phyloP scores from a whole-genome alignment of 2,113 vertebrate species.

The Cololabis saira region DNA sequence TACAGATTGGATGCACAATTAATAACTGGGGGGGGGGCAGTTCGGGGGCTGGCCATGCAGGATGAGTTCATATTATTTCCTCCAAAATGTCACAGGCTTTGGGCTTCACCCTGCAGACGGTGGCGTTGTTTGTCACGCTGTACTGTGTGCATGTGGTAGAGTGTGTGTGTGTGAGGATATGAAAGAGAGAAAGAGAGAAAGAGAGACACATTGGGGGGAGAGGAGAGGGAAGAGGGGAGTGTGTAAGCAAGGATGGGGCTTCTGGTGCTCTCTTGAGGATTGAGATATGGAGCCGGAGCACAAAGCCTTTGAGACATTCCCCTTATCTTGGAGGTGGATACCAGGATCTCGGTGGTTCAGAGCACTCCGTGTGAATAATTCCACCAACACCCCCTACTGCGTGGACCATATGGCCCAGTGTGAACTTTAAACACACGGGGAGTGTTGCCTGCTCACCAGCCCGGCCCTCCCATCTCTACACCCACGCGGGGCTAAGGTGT shows the following conservation, averaged over 20 bases:
- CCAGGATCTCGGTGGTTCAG: constrained; percentile 71
- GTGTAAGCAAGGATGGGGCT: constrained; percentile 60
- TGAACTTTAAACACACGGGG: constrained; percentile 75
- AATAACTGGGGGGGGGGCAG: constrained; percentile 57
- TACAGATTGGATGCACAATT: constrained; percentile 63
- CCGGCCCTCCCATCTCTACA: constrained; percentile 55
- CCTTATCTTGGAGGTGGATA: constrained; percentile 73
- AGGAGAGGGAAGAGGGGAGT: constrained; percentile 50
- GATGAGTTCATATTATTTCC: constrained; percentile 70
- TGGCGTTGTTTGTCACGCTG: constrained; percentile 71
- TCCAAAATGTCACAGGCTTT: constrained; percentile 73
- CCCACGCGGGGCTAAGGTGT: constrained; percentile 39
- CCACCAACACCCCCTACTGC: constrained; percentile 68
- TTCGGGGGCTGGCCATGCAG: constrained; percentile 68
- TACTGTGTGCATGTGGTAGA: constrained; percentile 56
- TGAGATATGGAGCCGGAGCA: constrained; percentile 68
- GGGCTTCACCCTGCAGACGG: constrained; percentile 66
- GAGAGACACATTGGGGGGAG: constrained; percentile 53
- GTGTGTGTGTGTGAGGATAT: constrained; percentile 47
- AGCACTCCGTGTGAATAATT: constrained; percentile 72
- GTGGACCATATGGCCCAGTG: constrained; percentile 78
- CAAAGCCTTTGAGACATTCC: constrained; percentile 71
- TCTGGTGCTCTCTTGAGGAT: constrained; percentile 62
- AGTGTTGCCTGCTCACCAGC: constrained; percentile 58
- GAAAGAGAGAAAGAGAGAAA: constrained; percentile 53